Conservation (phyloP, 1,140 invertebrate species). For the Drosophila mayri region DNA sequence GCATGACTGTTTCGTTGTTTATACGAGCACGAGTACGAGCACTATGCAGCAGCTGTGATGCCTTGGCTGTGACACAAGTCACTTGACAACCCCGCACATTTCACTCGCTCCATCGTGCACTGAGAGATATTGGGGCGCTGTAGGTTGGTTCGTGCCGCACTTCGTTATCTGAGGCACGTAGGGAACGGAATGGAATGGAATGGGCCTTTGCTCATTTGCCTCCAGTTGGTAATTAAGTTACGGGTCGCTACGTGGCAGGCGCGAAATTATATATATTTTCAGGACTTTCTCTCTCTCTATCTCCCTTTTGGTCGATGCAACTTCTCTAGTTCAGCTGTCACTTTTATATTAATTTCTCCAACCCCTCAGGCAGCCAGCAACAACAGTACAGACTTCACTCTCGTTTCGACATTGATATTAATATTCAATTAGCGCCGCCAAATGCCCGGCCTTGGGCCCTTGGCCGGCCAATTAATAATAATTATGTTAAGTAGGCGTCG, state of each 20-base stretch:
- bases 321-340: constrained; percentile 52
- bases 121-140: constrained; percentile 17
- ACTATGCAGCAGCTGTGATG: constrained; percentile 35
- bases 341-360: constrained; percentile 63
- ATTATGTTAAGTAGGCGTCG: constrained; percentile 70
- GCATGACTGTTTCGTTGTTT: constrained; percentile 51
- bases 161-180: constrained; percentile 72
- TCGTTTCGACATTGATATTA: constrained; percentile 74
- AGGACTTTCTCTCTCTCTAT: neutral
- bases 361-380: constrained; percentile 8
- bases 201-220: constrained; percentile 50
- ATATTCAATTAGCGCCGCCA: constrained; percentile 71
- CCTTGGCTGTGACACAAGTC: constrained; percentile 41
- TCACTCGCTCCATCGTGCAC: constrained; percentile 30
- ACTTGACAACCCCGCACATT: constrained; percentile 36
- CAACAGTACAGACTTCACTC: constrained; percentile 46
- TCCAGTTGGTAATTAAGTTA: constrained; percentile 72
- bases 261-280: constrained; percentile 34
- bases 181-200: constrained; percentile 18
- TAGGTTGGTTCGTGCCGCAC: constrained; percentile 1
- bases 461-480: constrained; percentile 68
- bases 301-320: constrained; percentile 3
- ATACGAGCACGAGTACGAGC: constrained; percentile 20
- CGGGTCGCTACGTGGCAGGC: constrained; percentile 51
- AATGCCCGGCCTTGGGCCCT: constrained; percentile 44